These are phyloP conservation scores for Sebastes steindachneri DNA, from an alignment of 2,797 vertebrate genomes.

Conservation along the genomic window DNA sequence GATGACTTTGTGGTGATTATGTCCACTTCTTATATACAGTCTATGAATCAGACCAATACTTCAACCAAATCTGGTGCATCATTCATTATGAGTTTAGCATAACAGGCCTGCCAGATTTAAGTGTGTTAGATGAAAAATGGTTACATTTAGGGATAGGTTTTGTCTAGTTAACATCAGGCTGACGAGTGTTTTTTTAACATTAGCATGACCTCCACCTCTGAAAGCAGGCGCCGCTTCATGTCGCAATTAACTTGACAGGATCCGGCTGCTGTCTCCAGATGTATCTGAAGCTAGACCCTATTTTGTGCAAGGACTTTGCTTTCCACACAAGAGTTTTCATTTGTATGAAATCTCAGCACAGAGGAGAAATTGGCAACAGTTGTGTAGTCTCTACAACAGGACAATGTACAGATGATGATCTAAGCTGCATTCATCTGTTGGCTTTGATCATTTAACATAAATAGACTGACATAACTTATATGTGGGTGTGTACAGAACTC, in stretches of 20 bases:
- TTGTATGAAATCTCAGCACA: background rate
- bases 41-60: background rate
- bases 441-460: slow-evolving; percentile 38
- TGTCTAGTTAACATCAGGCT: background rate
- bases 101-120: background rate
- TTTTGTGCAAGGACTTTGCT: background rate
- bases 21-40: no score
- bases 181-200: no score
- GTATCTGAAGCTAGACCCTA: background rate
- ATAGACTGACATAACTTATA: background rate
- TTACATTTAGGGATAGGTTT: background rate
- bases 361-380: no score
- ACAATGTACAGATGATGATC: background rate
- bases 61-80: background rate
- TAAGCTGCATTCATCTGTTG: background rate
- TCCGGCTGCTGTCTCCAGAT: background rate
- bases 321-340: background rate
- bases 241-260: background rate
- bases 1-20: no score
- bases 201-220: background rate
- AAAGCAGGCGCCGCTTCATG: background rate
- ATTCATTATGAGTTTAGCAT: background rate
- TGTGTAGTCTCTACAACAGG: background rate
- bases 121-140: background rate
- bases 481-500: slow-evolving; percentile 1